Percentiles rank a stretch among this genome's conserved stretches.
Evolutionary conservation across 2,888 invertebrate species (phyloP).

Genomic region (Cantharis nigra): DNA sequence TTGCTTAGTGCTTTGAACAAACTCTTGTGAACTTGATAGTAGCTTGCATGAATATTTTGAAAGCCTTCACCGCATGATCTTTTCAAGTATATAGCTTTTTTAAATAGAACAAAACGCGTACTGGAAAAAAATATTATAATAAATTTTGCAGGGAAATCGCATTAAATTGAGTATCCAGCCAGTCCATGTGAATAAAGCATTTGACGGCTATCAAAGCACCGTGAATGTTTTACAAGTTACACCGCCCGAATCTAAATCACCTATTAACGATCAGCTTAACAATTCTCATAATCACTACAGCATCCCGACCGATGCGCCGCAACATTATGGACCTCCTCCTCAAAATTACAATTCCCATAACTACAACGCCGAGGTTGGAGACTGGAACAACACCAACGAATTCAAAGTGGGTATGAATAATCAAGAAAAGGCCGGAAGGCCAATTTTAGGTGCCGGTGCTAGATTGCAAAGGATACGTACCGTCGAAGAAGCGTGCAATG

Average conservation of each 20-base stretch:
- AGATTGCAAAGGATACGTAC: conserved; percentile 41
- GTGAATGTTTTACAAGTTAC: conserved; percentile 51
- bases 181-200: conserved; percentile 42
- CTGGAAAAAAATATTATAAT: neutral
- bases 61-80: neutral
- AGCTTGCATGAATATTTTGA: no score
- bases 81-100: neutral
- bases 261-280: conserved; percentile 26
- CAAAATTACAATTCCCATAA: conserved; percentile 10
- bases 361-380: conserved; percentile 8
- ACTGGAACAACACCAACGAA: conserved; percentile 8
- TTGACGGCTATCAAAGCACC: conserved; percentile 48
- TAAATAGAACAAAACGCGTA: neutral
- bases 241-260: conserved; percentile 34
- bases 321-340: neutral
- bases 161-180: conserved; percentile 48
- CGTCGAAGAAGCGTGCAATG: conserved; percentile 32
- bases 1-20: neutral
- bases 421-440: conserved; percentile 44
- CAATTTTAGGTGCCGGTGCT: conserved; percentile 51
- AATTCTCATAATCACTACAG: conserved; percentile 7
- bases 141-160: conserved; percentile 22
- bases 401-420: conserved; percentile 7
- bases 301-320: conserved; percentile 7
- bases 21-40: no score